phyloP scores from a whole-genome alignment of 2,888 invertebrate genomes.

The Rhaphigaster nebulosa region DNA sequence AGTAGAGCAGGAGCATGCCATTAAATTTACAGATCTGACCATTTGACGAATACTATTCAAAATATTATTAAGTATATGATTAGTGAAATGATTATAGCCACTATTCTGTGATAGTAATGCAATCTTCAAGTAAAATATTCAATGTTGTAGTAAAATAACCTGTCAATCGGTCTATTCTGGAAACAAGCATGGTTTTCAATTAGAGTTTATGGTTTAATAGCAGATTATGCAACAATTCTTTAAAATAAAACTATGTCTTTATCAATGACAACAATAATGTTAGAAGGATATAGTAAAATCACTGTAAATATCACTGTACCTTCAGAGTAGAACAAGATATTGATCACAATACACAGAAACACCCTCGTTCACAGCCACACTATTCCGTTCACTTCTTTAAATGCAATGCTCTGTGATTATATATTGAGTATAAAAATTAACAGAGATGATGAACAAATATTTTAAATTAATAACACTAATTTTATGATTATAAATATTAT shows the following conservation, averaged over 20 bases:
- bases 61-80: background rate
- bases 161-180: constrained; percentile 60
- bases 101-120: background rate
- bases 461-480: background rate
- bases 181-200: constrained; percentile 50
- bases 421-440: background rate
- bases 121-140: constrained; percentile 37
- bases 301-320: constrained; percentile 62
- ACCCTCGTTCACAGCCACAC: constrained; percentile 57
- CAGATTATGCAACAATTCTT: background rate
- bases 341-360: constrained; percentile 64
- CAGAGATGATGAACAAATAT: background rate
- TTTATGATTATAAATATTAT: background rate
- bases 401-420: background rate
- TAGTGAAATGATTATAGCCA: background rate
- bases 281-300: constrained; percentile 58
- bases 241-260: constrained; percentile 29
- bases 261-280: background rate
- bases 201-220: constrained; percentile 41
- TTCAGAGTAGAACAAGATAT: constrained; percentile 63
- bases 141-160: constrained; percentile 61
- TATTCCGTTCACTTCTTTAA: background rate
- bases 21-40: background rate
- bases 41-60: background rate
- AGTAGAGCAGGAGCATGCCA: background rate